These are phyloP conservation scores for Eledone cirrhosa DNA, from an alignment of 2,888 invertebrate genomes.

Conservation along the genomic window DNA sequence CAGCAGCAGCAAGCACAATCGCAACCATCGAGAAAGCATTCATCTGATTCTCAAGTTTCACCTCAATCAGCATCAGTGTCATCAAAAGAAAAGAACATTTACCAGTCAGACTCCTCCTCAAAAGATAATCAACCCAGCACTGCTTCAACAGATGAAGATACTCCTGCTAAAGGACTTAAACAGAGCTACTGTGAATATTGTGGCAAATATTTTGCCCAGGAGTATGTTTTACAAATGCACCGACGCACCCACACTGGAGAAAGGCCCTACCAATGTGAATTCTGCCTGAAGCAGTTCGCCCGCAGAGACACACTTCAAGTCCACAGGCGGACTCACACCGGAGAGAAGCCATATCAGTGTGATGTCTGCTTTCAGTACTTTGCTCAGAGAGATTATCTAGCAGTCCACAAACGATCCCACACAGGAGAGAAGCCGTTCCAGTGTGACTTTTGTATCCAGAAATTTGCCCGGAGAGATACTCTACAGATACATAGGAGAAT, in stretches of 20 bases:
- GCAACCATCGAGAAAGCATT: background rate
- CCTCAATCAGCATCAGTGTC: background rate
- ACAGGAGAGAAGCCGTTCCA: slow-evolving; percentile 7
- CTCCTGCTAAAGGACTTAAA: background rate
- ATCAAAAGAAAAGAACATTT: background rate
- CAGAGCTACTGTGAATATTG: slow-evolving; percentile 10
- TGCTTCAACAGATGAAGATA: background rate
- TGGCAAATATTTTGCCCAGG: background rate
- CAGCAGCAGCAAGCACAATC: background rate
- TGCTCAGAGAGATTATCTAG: background rate
- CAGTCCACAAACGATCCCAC: slow-evolving; percentile 11
- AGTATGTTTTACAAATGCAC: slow-evolving; percentile 1
- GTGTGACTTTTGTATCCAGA: slow-evolving; percentile 21
- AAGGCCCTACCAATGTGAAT: slow-evolving; percentile 13
- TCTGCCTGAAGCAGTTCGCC: slow-evolving; percentile 5
- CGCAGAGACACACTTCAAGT: slow-evolving; percentile 7
- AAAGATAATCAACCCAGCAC: background rate
- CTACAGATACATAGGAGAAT: slow-evolving; percentile 18
- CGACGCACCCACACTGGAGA: slow-evolving; percentile 23
- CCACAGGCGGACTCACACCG: slow-evolving; percentile 15
- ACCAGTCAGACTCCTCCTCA: background rate
- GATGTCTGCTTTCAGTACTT: slow-evolving; percentile 18
- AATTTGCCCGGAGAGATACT: slow-evolving; percentile 18
- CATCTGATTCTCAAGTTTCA: background rate
- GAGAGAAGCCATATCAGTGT: slow-evolving; percentile 13